Evolutionary conservation across 2,888 invertebrate species (phyloP), one percentile per base, ranked within the genome.

Genomic region (Melinopterus prodromus): DNA sequence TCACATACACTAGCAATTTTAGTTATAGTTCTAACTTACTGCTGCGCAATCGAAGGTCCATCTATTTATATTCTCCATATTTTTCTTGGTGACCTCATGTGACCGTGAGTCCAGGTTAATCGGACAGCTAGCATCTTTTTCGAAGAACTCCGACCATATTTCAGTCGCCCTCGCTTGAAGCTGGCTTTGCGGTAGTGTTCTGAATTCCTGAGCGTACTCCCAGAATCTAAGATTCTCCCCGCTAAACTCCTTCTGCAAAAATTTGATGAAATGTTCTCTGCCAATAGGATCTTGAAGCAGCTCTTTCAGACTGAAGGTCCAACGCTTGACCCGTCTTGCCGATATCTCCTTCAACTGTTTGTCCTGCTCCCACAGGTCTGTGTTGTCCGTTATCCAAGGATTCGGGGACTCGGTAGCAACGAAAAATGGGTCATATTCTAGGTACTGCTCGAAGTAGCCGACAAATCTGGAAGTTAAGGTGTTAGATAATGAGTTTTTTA

Each of bases 21-120:
- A 53, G 12, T 9, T 4, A 3, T 9, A 53, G 5, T 12, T 53
- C 76, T 69, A 77, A 89, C 91, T 90, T 90, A 98, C 98, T 90
- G 98, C 98, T 78, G 99, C 99, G 87, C 98, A 96, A 88, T 99
- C 99, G 90, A 99, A 99, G 86, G 96, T 96, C 93, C 98, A 98
- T 86, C 98, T 92, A 89, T 98, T 97, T 0, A 97, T 94, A 82
- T 93, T 93, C 85, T 93, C 93, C 89, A 97, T 92, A 86, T 96
- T 96, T 86, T 93, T 94, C 86, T 95, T 94, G 0, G 96, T 96
- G 80, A 94, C 90, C 88, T 97, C 97, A 88, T 95, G 95, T 6
- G 97, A 97, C 85, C 94, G 94, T 70, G 98, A 97, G 89, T 99
- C 99, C 1, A 99, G 97, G 88, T 99, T 99, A 83, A 99, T 96